Conservation (phyloP, 1,140 invertebrate species). For the Oryzaephilus surinamensis region DNA sequence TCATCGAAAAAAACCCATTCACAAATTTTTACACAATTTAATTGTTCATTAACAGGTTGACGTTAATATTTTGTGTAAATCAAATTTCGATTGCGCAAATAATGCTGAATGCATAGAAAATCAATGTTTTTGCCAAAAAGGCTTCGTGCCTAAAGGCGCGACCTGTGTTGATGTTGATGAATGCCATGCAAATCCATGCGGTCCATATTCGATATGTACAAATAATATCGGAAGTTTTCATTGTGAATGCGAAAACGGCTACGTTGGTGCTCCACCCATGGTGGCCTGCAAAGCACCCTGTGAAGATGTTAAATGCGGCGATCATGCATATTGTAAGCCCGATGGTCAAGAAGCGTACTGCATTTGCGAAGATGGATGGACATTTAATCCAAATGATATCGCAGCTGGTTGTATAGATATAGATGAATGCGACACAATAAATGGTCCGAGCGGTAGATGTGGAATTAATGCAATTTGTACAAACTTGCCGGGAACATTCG, state of each 20-base stretch:
- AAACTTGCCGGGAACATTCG: slow-evolving; percentile 67
- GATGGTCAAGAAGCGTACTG: slow-evolving; percentile 84
- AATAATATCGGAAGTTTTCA: slow-evolving; percentile 76
- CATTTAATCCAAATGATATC: slow-evolving; percentile 79
- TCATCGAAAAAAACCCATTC: background rate
- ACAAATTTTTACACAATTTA: slow-evolving; percentile 8
- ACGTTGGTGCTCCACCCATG: slow-evolving; percentile 68
- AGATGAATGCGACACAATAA: slow-evolving; percentile 76
- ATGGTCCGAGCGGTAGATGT: slow-evolving; percentile 71
- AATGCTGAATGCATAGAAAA: slow-evolving; percentile 81
- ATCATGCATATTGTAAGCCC: slow-evolving; percentile 79
- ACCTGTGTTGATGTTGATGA: slow-evolving; percentile 76
- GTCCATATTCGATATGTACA: slow-evolving; percentile 66
- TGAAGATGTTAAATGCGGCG: slow-evolving; percentile 79
- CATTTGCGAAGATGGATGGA: slow-evolving; percentile 88
- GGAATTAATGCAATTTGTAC: slow-evolving; percentile 74
- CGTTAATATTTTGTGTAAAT: slow-evolving; percentile 74
- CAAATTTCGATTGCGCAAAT: slow-evolving; percentile 84
- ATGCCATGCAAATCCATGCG: slow-evolving; percentile 66
- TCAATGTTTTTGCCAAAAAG: slow-evolving; percentile 83
- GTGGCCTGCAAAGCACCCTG: slow-evolving; percentile 80
- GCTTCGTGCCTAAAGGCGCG: slow-evolving; percentile 70
- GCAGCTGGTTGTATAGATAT: slow-evolving; percentile 84
- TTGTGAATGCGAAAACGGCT: slow-evolving; percentile 82
- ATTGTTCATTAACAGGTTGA: slow-evolving; percentile 54